Evolutionary conservation across 2,797 vertebrate species (phyloP), one percentile per base, ranked within the genome.

Genomic region (Pempheris klunzingeri): DNA sequence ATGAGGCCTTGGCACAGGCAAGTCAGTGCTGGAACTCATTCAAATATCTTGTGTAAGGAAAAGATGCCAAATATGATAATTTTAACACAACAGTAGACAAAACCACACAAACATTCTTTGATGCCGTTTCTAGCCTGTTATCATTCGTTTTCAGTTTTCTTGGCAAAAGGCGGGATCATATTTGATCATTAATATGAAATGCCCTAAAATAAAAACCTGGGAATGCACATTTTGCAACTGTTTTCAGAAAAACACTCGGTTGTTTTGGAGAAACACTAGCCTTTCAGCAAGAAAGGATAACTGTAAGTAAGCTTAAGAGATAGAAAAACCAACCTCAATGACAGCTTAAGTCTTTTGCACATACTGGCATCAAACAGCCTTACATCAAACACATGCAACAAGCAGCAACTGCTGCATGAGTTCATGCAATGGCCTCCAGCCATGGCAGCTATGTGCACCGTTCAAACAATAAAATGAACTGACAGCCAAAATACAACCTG

Each of bases 31-130:
- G 80, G 62, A 86, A 43, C 13, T 2, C 39, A 62, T 54, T 79
- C 65, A 77, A 68, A 87, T 55, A 65, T 38, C 18, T 70, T 71
- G n/a, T 39, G 15, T 12, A 1, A 43, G 28, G 17, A 69, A 68
- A 38, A 53, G 36, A 67, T 46, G 64, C 62, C 62, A 74, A 76
- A 69, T 43, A 61, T 74, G 30, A 72, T 32, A 66, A 59, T 65
- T 64, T 54, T 39, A 50, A 72, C 68, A 74, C n/a, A 50, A 55
- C 28, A 58, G 60, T 63, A 54, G 47, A 47, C 39, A 63, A 50
- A 84, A 43, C 41, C 53, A 44, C 5, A 1, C 26, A 28, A 24
- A 61, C 53, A 52, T 53, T 26, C 34, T 52, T 34, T 61, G 43
- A 61, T 67, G 52, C 5, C 12, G 20, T 24, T 43, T 79, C 8